Base-by-base conservation (phyloP, 2,113 vertebrate species). In the Chloebia gouldiae region DNA sequence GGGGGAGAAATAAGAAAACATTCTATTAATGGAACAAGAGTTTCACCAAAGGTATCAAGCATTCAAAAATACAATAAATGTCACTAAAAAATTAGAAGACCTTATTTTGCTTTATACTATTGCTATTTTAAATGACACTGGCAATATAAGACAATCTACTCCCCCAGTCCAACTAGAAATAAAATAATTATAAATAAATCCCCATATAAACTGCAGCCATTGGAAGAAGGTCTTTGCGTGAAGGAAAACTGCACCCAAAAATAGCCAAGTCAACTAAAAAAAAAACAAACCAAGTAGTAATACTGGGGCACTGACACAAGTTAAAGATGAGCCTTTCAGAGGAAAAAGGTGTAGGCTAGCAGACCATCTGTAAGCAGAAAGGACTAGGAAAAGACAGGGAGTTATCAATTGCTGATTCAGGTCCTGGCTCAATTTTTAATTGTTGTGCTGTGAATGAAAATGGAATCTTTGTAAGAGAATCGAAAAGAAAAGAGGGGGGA, bases 91-190 rank as follows among this genome's bases (percentile, higher is more conserved):
- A 72, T 88, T 93, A 91, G 80, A 92, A 76, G 11, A 53, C 30
- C 22, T 92, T 95, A 86, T 78, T 89, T 81, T 93, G 54, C 35
- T 94, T 96, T 93, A 90, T 50, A 57, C 45, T 61, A 72, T 69
- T 79, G 40, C 28, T 85, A 27, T 65, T 90, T 87, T 87, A 95
- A 94, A 57, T 65, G 65, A 91, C 86, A 83, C 10, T 45, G 51
- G 89, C 66, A 69, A 65, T 92, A 94, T 89, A 84, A 92, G 90
- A 81, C 70, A 82, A 90, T 35, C 39, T 64, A 60, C 28, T 90
- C 51, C 56, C 79, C 39, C 53, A 72, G 82, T 9, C 33, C 44
- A 86, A 21, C 65, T 70, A 47, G 81, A 87, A 95, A 95, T 69
- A 79, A 90, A 90, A 53, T 54, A 84, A 71, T 77, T 83, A 69